These are phyloP conservation scores for Poeciliopsis turneri DNA, from an alignment of 2,797 vertebrate species.

Conservation along the genomic window DNA sequence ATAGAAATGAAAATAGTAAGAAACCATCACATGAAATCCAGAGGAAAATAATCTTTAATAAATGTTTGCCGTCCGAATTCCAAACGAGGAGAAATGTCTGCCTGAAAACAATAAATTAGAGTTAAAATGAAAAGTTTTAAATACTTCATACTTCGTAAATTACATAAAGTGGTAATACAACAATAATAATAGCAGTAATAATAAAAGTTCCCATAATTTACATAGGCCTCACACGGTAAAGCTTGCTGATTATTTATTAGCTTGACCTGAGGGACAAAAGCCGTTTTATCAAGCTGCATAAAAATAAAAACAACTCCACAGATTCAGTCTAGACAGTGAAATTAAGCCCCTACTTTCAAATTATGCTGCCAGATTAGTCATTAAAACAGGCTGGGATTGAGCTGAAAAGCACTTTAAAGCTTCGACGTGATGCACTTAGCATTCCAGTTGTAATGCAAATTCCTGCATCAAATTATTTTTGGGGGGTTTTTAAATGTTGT, in stretches of 20 bases:
- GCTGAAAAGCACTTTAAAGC: background rate
- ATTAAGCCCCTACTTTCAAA: background rate
- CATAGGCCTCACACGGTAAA: background rate
- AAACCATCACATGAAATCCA: background rate
- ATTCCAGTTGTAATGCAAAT: conserved; percentile 48
- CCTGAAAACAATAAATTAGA: background rate
- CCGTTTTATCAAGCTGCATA: conserved; percentile 8
- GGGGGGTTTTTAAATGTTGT: conserved; percentile 52
- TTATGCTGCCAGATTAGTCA: background rate
- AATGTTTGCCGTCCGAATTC: background rate
- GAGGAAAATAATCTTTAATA: background rate
- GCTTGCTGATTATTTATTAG: background rate
- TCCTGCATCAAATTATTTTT: conserved; percentile 47
- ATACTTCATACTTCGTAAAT: background rate
- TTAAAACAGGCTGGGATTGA: background rate
- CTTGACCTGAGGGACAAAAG: background rate
- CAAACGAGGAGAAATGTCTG: background rate
- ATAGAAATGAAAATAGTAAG: background rate
- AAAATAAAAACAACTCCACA: background rate
- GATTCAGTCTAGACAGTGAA: background rate
- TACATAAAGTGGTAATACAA: background rate
- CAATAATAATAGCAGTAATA: no score
- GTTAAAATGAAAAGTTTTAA: background rate
- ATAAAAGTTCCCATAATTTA: background rate
- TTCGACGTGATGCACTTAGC: conserved; percentile 36